These are phyloP conservation scores for Ichneumon xanthorius DNA, from an alignment of 2,888 invertebrate species.

Conservation along the genomic window DNA sequence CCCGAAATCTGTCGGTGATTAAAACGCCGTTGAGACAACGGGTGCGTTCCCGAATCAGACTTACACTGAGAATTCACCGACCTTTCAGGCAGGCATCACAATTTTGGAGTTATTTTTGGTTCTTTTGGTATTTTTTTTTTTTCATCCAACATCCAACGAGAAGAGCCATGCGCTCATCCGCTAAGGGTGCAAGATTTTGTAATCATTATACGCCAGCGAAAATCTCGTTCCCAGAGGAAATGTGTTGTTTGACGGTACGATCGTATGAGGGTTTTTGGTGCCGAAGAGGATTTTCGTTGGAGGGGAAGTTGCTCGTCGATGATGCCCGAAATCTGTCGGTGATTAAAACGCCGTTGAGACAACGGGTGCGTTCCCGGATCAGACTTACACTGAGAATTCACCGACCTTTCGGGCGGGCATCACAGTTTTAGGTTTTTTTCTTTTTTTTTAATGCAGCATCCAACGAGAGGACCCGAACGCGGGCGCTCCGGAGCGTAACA, in stretches of 20 bases:
- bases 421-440: conserved; percentile 32
- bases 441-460: conserved; percentile 44
- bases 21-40: too few species aligned
- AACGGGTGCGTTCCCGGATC: conserved; percentile 10
- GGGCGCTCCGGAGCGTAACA: conserved; percentile 75
- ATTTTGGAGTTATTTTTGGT: neutral
- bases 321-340: too few species aligned
- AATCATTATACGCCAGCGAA: conserved; percentile 34
- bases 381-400: conserved; percentile 34
- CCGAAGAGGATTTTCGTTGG: too few species aligned
- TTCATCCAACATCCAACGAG: too few species aligned
- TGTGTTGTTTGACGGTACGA: too few species aligned
- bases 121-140: neutral
- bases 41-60: conserved; percentile 35
- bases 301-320: too few species aligned
- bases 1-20: too few species aligned
- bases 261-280: too few species aligned
- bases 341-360: too few species aligned
- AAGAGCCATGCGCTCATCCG: neutral
- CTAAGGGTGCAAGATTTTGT: conserved; percentile 25
- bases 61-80: conserved; percentile 21
- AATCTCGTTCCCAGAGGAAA: too few species aligned
- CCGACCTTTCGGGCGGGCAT: conserved; percentile 32
- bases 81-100: neutral
- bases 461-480: conserved; percentile 66